These are phyloP conservation scores for Papilio gigon DNA, from an alignment of 2,888 invertebrate species.

Conservation along the genomic window DNA sequence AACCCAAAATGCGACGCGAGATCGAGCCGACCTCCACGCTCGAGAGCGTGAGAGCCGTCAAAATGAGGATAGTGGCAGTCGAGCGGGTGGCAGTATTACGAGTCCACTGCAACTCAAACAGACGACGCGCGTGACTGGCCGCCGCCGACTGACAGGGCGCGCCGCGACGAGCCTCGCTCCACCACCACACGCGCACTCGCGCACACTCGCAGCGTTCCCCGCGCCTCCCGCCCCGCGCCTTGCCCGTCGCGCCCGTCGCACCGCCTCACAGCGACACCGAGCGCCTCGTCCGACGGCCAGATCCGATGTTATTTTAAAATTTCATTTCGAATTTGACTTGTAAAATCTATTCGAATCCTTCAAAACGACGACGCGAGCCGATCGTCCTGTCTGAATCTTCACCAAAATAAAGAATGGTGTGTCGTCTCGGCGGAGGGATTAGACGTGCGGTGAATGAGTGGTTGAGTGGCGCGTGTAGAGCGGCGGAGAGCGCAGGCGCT, in stretches of 20 bases:
- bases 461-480: slow-evolving; percentile 69
- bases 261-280: slow-evolving; percentile 47
- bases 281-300: slow-evolving; percentile 58
- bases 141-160: slow-evolving; percentile 81
- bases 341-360: slow-evolving; percentile 68
- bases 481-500: slow-evolving; percentile 73
- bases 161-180: slow-evolving; percentile 71
- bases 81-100: slow-evolving; percentile 66
- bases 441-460: slow-evolving; percentile 77
- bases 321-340: slow-evolving; percentile 77
- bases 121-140: slow-evolving; percentile 80
- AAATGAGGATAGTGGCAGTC: slow-evolving; percentile 72
- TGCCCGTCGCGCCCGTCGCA: slow-evolving; percentile 51
- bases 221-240: slow-evolving; percentile 53
- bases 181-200: slow-evolving; percentile 72
- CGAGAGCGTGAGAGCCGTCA: slow-evolving; percentile 75
- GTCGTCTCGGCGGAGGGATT: slow-evolving; percentile 61
- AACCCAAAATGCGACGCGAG: slow-evolving; percentile 65
- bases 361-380: slow-evolving; percentile 60
- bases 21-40: slow-evolving; percentile 74
- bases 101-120: slow-evolving; percentile 64
- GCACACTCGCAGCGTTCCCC: slow-evolving; percentile 69
- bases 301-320: slow-evolving; percentile 75
- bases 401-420: slow-evolving; percentile 61
- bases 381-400: slow-evolving; percentile 68